Conservation (phyloP, 2,113 vertebrate genomes). For the Indicator indicator region DNA sequence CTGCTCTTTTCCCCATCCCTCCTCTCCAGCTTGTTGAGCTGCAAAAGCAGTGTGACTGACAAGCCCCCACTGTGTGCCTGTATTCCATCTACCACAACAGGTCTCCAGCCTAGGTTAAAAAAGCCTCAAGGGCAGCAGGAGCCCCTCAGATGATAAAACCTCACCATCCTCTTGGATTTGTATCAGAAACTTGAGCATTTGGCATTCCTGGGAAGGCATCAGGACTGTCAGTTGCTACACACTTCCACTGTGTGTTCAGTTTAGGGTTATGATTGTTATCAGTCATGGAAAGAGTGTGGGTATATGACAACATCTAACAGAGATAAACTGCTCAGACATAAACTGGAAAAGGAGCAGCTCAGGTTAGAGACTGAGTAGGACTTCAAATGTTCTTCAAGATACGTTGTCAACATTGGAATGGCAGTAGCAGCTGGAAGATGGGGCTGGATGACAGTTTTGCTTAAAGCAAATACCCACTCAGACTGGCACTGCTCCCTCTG, state of each 20-base stretch:
- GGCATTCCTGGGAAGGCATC: background rate
- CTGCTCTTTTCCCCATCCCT: background rate
- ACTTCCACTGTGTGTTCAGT: background rate
- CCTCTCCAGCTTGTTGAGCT: background rate
- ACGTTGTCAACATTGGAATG: accelerated
- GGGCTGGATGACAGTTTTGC: background rate
- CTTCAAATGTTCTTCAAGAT: background rate
- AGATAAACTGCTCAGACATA: background rate
- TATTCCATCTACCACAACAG: background rate
- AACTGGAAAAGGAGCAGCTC: background rate
- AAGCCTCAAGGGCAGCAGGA: background rate
- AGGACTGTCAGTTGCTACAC: background rate
- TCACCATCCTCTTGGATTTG: background rate
- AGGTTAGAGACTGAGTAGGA: background rate
- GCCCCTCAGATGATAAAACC: background rate
- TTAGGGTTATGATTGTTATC: background rate
- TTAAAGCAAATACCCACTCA: background rate
- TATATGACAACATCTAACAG: background rate
- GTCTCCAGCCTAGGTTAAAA: background rate
- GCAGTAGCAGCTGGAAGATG: background rate
- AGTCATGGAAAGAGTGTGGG: background rate
- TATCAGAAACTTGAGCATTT: background rate
- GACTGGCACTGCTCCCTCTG: background rate
- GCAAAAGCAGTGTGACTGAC: background rate
- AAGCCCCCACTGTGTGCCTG: background rate